Percentiles rank a stretch among this genome's conserved stretches.
Conservation (phyloP, 2,113 vertebrate genomes). For the Opisthocomus hoazin region DNA sequence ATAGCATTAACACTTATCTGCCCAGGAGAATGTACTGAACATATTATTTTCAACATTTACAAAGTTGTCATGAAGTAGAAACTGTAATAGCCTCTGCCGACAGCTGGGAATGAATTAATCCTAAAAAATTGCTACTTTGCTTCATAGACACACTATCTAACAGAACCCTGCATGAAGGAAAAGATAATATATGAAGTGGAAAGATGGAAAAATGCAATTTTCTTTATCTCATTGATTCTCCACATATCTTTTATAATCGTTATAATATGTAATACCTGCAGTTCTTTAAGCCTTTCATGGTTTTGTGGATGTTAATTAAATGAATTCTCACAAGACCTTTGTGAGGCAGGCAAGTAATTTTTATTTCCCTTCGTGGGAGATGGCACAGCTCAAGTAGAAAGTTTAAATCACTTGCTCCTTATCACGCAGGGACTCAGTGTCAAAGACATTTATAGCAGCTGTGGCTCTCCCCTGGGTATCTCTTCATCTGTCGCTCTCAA, state of each 20-base stretch:
- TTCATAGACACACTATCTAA: background rate
- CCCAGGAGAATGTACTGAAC: background rate
- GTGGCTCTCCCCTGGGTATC: background rate
- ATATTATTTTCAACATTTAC: background rate
- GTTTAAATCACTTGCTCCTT: slow-evolving; percentile 15
- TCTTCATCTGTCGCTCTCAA: background rate
- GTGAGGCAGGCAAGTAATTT: background rate
- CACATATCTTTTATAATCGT: background rate
- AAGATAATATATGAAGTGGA: background rate
- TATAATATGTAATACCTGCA: background rate
- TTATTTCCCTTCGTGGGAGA: slow-evolving; percentile 12
- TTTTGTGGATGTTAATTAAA: slow-evolving; percentile 35
- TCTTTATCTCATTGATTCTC: slow-evolving; percentile 5
- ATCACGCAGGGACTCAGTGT: background rate
- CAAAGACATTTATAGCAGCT: slow-evolving; percentile 21
- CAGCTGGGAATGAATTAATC: background rate
- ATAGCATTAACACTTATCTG: background rate
- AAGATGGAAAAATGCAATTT: slow-evolving; percentile 26
- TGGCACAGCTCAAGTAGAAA: slow-evolving; percentile 5
- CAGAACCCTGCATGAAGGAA: background rate
- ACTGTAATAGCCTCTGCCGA: background rate
- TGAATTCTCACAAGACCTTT: slow-evolving; percentile 27
- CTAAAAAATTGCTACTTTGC: background rate
- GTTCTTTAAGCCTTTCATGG: background rate
- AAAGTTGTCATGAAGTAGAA: background rate